phyloP scores from a whole-genome alignment of 2,888 invertebrate species.

The Chelonus formosanus region DNA sequence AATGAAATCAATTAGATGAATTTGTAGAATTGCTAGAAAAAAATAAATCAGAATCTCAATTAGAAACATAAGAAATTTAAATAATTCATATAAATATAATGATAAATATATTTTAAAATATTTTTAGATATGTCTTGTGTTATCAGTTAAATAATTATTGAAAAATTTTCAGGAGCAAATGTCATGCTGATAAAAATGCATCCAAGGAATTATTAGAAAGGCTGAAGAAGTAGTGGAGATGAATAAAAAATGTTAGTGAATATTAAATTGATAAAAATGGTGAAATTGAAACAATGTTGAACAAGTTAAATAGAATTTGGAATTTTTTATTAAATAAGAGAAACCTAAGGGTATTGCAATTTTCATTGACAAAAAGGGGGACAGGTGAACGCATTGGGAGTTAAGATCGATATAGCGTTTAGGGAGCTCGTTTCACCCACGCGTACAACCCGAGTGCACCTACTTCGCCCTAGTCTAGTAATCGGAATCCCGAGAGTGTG shows the following conservation, averaged over 20 bases:
- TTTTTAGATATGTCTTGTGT: too few species aligned
- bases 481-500: slow-evolving; percentile 31
- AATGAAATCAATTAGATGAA: too few species aligned
- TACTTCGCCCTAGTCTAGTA: slow-evolving; percentile 35
- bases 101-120: too few species aligned
- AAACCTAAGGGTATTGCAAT: slow-evolving; percentile 3
- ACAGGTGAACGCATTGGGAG: slow-evolving; percentile 39
- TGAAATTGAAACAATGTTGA: slow-evolving; percentile 12
- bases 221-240: too few species aligned
- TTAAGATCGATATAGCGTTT: slow-evolving; percentile 59
- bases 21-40: too few species aligned
- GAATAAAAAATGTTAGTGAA: slow-evolving; percentile 9
- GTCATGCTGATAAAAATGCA: too few species aligned
- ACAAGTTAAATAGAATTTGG: slow-evolving; percentile 29
- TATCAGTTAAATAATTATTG: too few species aligned
- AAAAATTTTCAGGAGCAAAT: too few species aligned
- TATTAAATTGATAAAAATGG: neutral
- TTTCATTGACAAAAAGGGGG: slow-evolving; percentile 26
- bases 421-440: slow-evolving; percentile 54
- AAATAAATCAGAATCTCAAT: too few species aligned
- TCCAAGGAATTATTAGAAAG: too few species aligned
- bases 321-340: slow-evolving; percentile 13
- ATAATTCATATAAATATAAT: too few species aligned
- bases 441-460: slow-evolving; percentile 38
- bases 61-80: too few species aligned